Conservation (phyloP, 2,888 invertebrate species). For the Thecocarcelia acutangulata region DNA sequence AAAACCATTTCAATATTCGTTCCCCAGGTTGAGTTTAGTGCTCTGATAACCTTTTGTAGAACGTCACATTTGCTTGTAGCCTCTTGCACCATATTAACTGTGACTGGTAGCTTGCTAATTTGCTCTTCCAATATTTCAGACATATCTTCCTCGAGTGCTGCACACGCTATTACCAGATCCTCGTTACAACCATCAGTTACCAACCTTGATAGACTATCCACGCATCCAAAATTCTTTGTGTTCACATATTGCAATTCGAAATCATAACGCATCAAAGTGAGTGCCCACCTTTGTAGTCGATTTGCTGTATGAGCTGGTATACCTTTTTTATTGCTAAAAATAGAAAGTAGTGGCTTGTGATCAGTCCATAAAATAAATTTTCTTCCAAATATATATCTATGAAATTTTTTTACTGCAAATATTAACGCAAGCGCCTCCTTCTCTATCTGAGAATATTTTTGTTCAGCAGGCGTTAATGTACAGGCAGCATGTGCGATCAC, state of each 20-base stretch:
- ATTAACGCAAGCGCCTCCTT: conserved; percentile 66
- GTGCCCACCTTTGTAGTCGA: conserved; percentile 52
- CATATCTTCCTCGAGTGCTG: too few relatives aligned
- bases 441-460: conserved; percentile 67
- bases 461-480: too few relatives aligned
- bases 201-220: conserved; percentile 65
- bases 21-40: too few relatives aligned
- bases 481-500: too few relatives aligned
- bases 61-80: too few relatives aligned
- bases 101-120: too few relatives aligned
- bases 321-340: conserved; percentile 75
- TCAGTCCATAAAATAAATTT: conserved; percentile 74
- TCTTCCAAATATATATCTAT: conserved; percentile 56
- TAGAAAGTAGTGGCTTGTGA: conserved; percentile 77
- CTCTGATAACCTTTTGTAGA: too few relatives aligned
- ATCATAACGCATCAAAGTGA: conserved; percentile 60
- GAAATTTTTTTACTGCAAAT: conserved; percentile 64
- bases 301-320: conserved; percentile 70
- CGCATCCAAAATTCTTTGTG: conserved; percentile 67
- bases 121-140: too few relatives aligned
- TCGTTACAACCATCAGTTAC: too few relatives aligned
- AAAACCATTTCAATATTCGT: too few relatives aligned
- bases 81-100: too few relatives aligned
- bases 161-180: too few relatives aligned
- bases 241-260: conserved; percentile 68